These are phyloP conservation scores for Simalia tracyae DNA, from an alignment of 2,797 vertebrate species.

Conservation along the genomic window DNA sequence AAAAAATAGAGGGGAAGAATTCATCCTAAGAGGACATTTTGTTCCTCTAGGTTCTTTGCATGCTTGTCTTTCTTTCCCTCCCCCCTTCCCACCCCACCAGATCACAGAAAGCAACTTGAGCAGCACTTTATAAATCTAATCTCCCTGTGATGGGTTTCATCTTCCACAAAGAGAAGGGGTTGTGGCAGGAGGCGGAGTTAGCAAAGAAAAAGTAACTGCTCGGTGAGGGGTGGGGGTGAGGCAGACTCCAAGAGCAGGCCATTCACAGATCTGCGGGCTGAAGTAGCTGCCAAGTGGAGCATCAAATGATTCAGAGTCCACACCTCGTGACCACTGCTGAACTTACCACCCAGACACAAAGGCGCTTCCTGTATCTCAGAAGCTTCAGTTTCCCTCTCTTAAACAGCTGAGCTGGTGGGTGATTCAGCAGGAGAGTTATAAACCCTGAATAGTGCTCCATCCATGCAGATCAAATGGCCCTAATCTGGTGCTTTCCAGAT, in stretches of 20 bases:
- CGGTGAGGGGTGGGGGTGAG: slow-evolving; percentile 3
- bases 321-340: neutral
- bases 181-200: too few relatives aligned
- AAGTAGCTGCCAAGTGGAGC: slow-evolving; percentile 41
- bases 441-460: too few relatives aligned
- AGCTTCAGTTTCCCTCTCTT: neutral
- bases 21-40: slow-evolving; percentile 52
- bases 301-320: slow-evolving; percentile 13
- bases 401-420: neutral
- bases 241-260: slow-evolving; percentile 18
- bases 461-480: too few relatives aligned
- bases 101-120: slow-evolving; percentile 46
- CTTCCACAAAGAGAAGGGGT: neutral
- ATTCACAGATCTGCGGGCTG: slow-evolving; percentile 32
- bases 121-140: slow-evolving; percentile 66
- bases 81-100: slow-evolving; percentile 28
- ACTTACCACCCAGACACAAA: slow-evolving; percentile 13
- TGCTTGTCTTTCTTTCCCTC: slow-evolving; percentile 26
- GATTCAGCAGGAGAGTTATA: neutral
- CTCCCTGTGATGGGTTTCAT: slow-evolving; percentile 57
- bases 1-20: slow-evolving; percentile 23
- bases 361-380: neutral
- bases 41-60: slow-evolving; percentile 40
- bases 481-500: too few relatives aligned
- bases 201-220: neutral